Conservation (phyloP, 2,888 invertebrate species). For the Cyclophora albipunctata region DNA sequence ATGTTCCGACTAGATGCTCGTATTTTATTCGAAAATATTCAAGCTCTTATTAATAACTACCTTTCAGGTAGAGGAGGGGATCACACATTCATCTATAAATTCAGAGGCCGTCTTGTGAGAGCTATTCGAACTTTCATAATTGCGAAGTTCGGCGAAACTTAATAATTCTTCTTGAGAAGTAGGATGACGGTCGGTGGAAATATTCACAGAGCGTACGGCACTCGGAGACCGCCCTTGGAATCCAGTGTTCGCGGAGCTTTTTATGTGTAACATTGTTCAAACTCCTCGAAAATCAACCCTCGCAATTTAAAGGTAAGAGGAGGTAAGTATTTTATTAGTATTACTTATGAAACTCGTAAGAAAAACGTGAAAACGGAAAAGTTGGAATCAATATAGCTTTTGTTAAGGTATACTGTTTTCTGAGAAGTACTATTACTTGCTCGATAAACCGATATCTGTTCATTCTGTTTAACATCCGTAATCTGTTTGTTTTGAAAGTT, state of each 20-base stretch:
- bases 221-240: slow-evolving; percentile 50
- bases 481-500: too few species aligned
- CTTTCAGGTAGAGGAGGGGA: slow-evolving; percentile 43
- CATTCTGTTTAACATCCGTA: neutral
- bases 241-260: slow-evolving; percentile 54
- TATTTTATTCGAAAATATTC: slow-evolving; percentile 32
- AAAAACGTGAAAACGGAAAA: slow-evolving; percentile 29
- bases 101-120: slow-evolving; percentile 70
- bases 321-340: slow-evolving; percentile 37
- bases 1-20: slow-evolving; percentile 15
- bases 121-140: slow-evolving; percentile 76
- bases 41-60: slow-evolving; percentile 24
- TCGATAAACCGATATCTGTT: neutral
- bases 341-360: slow-evolving; percentile 34
- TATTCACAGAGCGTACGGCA: slow-evolving; percentile 65
- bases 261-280: slow-evolving; percentile 52
- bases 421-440: slow-evolving; percentile 6
- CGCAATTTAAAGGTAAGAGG: slow-evolving; percentile 35
- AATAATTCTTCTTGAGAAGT: slow-evolving; percentile 75
- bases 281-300: slow-evolving; percentile 38
- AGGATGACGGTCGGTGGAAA: slow-evolving; percentile 69
- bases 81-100: slow-evolving; percentile 73
- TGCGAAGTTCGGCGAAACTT: slow-evolving; percentile 73
- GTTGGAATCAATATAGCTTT: slow-evolving; percentile 27
- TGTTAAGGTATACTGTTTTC: slow-evolving; percentile 14